Evolutionary conservation across 2,797 vertebrate genomes (phyloP), one percentile per base, ranked within the genome.

Genomic region (Pseudomugil tenellus): DNA sequence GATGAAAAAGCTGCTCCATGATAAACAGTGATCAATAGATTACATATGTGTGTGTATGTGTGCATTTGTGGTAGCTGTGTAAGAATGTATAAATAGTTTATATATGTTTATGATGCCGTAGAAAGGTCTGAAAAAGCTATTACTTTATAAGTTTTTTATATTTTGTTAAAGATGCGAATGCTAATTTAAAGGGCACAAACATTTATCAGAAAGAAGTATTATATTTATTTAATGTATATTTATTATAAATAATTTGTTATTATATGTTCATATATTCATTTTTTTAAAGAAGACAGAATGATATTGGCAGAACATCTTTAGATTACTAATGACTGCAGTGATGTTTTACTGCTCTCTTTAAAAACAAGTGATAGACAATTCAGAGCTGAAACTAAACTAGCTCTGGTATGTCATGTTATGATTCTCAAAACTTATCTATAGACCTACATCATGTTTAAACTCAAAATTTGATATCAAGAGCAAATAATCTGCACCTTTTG

Each of bases 401-500:
- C 11, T 39, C 35, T 75, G 35, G 68, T 39, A 16, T n/a, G 71
- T 77, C 53, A 76, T 79, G 74, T 34, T 53, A 31, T 71, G 65
- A 88, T 90, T 90, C n/a, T n/a, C n/a, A n/a, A n/a, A n/a, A n/a
- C n/a, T n/a, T n/a, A n/a, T n/a, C n/a, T 70, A 82, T 79, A 17
- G 35, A 28, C 62, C 58, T 70, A 65, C 70, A 51, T 81, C 26
- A 32, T 61, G 43, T 80, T 80, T 82, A 59, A 78, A 58, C 16
- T 54, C 52, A 64, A 81, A 68, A 79, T 80, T 68, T 72, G 86
- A 84, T 83, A 83, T 87, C 29, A 62, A 32, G 48, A 83, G 49
- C 84, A 77, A 84, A 76, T 58, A 52, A 72, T 81, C 74, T 81
- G 69, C 67, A 52, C 66, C 39, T 80, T 87, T 72, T 80, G 76